Conservation (phyloP, 30 jellyfish, hydroid and myxozoan genomes). For the Aurelia sp. region DNA sequence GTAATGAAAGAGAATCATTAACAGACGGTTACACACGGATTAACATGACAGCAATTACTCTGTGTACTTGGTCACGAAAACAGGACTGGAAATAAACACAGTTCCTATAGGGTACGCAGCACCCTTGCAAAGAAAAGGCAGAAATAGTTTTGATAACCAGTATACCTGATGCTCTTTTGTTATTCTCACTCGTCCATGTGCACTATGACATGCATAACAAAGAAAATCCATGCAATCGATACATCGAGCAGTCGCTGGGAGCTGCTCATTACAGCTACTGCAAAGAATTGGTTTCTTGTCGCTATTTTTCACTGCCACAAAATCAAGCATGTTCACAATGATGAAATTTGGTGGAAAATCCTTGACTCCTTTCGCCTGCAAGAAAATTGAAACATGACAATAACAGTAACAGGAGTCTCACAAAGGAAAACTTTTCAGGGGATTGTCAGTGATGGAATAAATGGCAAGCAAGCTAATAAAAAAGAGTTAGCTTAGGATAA, state of each 20-base stretch:
- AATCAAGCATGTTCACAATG: constrained; percentile 90
- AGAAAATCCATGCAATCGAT: constrained; percentile 98
- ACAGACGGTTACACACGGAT: too few species aligned
- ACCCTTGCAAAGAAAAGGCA: background rate
- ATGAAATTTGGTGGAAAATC: constrained; percentile 92
- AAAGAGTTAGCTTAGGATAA: too few species aligned
- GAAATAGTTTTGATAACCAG: background rate
- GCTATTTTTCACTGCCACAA: constrained; percentile 93
- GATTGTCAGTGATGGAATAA: too few species aligned
- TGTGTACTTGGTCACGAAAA: too few species aligned
- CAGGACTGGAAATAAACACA: too few species aligned
- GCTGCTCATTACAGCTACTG: constrained; percentile 95
- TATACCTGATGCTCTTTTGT: constrained; percentile 97
- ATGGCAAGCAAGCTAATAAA: too few species aligned
- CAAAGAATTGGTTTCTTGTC: constrained; percentile 90
- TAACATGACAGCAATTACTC: too few species aligned
- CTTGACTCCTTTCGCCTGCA: constrained; percentile 85
- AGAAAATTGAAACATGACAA: too few species aligned
- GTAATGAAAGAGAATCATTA: too few species aligned
- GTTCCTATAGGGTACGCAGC: too few species aligned
- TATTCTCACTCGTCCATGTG: constrained; percentile 94
- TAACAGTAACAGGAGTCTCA: too few species aligned
- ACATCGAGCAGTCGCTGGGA: constrained; percentile 98
- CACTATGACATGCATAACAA: constrained; percentile 98
- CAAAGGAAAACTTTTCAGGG: too few species aligned